Percentiles rank a stretch among this genome's conserved stretches.
Evolutionary conservation across 2,797 vertebrate species (phyloP).

Genomic region (Pampus argenteus): DNA sequence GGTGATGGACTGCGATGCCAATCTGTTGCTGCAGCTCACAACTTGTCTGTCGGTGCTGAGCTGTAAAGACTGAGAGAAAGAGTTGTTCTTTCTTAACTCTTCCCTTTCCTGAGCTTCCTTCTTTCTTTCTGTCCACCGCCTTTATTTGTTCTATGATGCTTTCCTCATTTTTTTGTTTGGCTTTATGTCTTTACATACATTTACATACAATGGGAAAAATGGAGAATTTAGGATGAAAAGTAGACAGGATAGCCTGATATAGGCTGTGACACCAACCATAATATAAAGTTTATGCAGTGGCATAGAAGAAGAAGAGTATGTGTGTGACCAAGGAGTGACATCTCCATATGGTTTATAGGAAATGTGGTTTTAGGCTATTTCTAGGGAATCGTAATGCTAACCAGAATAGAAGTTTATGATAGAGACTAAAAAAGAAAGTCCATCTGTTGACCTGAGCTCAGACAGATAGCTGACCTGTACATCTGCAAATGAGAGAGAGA

Average conservation of each 20-base stretch:
- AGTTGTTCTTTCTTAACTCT: slow-evolving; percentile 15
- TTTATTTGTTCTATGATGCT: too few species aligned
- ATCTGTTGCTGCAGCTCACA: slow-evolving; percentile 63
- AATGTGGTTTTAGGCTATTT: neutral
- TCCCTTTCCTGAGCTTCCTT: neutral
- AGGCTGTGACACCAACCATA: slow-evolving; percentile 3
- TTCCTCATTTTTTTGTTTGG: neutral
- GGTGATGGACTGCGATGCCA: slow-evolving; percentile 63
- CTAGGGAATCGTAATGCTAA: neutral
- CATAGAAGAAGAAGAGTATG: neutral
- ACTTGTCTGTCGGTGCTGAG: slow-evolving; percentile 52
- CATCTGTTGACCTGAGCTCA: neutral
- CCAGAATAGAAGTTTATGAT: too few species aligned
- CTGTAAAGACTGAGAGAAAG: slow-evolving; percentile 27
- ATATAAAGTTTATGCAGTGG: neutral
- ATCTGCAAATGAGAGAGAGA: slow-evolving; percentile 26
- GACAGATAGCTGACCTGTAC: slow-evolving; percentile 17
- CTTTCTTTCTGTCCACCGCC: neutral
- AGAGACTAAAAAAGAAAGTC: too few species aligned
- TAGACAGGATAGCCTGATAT: neutral
- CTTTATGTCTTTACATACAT: neutral
- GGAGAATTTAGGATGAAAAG: neutral
- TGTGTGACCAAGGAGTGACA: neutral
- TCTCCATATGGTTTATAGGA: neutral
- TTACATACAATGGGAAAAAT: too few species aligned